Conservation (phyloP, 2,888 invertebrate genomes). For the Dione vanillae region DNA sequence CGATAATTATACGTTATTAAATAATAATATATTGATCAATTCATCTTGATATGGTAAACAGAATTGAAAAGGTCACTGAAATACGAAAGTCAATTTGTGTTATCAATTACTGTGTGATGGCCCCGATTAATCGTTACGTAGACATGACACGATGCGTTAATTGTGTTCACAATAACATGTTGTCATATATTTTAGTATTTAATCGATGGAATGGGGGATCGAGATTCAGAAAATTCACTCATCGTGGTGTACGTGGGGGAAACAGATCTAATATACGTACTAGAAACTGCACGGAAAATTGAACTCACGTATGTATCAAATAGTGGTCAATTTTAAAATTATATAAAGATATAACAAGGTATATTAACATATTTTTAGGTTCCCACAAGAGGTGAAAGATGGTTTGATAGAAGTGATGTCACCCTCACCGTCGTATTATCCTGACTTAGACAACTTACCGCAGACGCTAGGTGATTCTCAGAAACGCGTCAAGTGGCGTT, state of each 20-base stretch:
- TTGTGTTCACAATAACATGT: background rate
- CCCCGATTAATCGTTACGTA: background rate
- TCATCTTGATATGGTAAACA: background rate
- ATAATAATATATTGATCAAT: background rate
- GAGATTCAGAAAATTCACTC: slow-evolving; percentile 90
- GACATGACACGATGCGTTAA: background rate
- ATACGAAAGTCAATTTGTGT: background rate
- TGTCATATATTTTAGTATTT: slow-evolving; percentile 85
- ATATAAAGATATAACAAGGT: background rate
- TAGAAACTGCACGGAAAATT: slow-evolving; percentile 89
- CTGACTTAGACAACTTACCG: slow-evolving; percentile 90
- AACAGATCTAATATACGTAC: slow-evolving; percentile 90
- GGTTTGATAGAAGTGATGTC: slow-evolving; percentile 96
- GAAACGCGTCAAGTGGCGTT: slow-evolving; percentile 94
- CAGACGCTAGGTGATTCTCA: slow-evolving; percentile 93
- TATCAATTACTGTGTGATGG: background rate
- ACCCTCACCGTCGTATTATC: slow-evolving; percentile 94
- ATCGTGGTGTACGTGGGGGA: slow-evolving; percentile 96
- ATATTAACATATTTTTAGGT: slow-evolving; percentile 78
- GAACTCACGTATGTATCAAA: slow-evolving; percentile 87
- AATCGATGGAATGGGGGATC: slow-evolving; percentile 89
- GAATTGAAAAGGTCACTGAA: background rate
- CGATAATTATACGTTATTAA: background rate
- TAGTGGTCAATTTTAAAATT: background rate
- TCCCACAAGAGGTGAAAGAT: slow-evolving; percentile 88